phyloP scores from a whole-genome alignment of 2,888 invertebrate genomes.

The Sericinus montela region DNA sequence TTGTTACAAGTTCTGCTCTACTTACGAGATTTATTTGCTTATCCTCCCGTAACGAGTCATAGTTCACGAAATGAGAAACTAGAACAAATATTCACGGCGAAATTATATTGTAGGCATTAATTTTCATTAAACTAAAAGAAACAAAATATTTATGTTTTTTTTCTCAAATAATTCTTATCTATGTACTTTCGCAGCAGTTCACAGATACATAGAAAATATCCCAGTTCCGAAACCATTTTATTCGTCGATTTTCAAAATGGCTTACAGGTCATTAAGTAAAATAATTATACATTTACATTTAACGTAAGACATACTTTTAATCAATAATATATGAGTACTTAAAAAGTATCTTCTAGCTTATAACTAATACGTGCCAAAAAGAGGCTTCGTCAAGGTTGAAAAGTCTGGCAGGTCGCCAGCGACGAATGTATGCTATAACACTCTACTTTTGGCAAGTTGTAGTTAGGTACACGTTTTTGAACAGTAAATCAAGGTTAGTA shows the following conservation, averaged over 20 bases:
- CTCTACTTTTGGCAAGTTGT: slow-evolving; percentile 14
- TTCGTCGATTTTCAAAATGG: too few relatives aligned
- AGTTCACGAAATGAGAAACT: slow-evolving; percentile 6
- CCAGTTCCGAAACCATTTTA: too few relatives aligned
- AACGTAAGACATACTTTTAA: too few relatives aligned
- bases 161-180: too few relatives aligned
- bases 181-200: too few relatives aligned
- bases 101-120: slow-evolving; percentile 6
- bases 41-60: slow-evolving; percentile 5
- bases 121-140: not conserved
- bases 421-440: not conserved
- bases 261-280: too few relatives aligned
- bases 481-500: slow-evolving; percentile 3
- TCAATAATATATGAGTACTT: too few relatives aligned
- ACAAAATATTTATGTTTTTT: too few relatives aligned
- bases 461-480: slow-evolving; percentile 11
- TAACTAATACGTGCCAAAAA: not conserved
- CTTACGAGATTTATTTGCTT: slow-evolving; percentile 17
- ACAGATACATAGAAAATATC: too few relatives aligned
- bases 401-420: slow-evolving; percentile 9
- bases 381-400: slow-evolving; percentile 11
- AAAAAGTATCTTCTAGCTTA: too few relatives aligned
- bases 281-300: too few relatives aligned
- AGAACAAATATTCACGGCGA: not conserved
- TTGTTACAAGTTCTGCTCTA: slow-evolving; percentile 5